These are phyloP conservation scores for Cryptoprocta ferox DNA, from an alignment of 2,797 vertebrate genomes.

Conservation along the genomic window DNA sequence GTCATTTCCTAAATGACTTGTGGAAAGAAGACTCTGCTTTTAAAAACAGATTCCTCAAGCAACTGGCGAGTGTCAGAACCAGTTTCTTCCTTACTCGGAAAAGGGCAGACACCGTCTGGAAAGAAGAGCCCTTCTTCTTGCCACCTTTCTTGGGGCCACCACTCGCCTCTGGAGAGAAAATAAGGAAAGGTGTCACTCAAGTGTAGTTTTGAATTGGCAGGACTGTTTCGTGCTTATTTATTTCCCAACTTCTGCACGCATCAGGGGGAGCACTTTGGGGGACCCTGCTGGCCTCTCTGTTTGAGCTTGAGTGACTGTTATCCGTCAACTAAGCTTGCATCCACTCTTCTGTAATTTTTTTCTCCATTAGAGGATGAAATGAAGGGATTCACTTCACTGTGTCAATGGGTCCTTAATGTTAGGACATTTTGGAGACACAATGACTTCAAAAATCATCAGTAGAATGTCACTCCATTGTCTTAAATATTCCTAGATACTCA, in stretches of 20 bases:
- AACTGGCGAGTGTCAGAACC: not conserved
- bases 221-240: not conserved
- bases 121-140: slow-evolving; percentile 87
- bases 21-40: not conserved
- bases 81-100: slow-evolving; percentile 85
- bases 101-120: slow-evolving; percentile 89
- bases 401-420: not conserved
- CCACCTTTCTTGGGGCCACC: slow-evolving; percentile 78
- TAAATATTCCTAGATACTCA: not conserved
- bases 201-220: not conserved
- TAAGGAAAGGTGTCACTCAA: not conserved
- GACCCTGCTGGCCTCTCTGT: not conserved
- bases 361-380: not conserved
- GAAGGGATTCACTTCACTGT: not conserved
- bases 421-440: not conserved
- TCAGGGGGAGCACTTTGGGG: not conserved
- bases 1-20: not conserved
- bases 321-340: slow-evolving; percentile 1
- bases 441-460: not conserved
- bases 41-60: not conserved
- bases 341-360: not conserved
- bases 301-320: not conserved
- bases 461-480: not conserved
- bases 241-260: not conserved
- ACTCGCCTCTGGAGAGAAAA: slow-evolving; percentile 68